phyloP scores from a whole-genome alignment of 2,113 vertebrate genomes.

The Aspiorhynchus laticeps region DNA sequence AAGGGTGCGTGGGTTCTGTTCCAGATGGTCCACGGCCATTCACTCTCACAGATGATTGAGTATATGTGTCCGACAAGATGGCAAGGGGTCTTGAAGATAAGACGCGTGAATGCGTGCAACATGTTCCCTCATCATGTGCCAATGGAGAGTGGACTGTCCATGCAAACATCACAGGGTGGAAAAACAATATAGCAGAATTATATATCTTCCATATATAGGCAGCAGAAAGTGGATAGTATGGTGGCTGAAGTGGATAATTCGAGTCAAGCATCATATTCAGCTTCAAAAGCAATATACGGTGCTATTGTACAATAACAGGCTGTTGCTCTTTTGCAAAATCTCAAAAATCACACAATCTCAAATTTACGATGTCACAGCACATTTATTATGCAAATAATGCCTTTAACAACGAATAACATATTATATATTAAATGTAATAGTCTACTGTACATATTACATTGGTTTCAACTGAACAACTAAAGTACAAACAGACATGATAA shows the following conservation, averaged over 20 bases:
- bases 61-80: background rate
- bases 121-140: conserved; percentile 6
- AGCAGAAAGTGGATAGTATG: background rate
- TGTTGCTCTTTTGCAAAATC: background rate
- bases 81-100: background rate
- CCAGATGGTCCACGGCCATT: background rate
- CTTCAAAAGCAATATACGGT: background rate
- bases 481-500: background rate
- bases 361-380: background rate
- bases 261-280: background rate
- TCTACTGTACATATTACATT: background rate
- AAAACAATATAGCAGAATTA: background rate
- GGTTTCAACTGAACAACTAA: background rate
- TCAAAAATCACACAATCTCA: background rate
- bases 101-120: background rate
- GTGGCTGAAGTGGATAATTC: background rate
- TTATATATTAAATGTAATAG: background rate
- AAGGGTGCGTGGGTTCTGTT: conserved; percentile 14
- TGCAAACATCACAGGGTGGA: background rate
- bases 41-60: conserved; percentile 7
- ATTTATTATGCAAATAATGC: background rate
- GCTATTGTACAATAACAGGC: background rate
- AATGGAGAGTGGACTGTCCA: background rate
- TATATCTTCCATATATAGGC: background rate
- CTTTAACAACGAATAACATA: background rate